A percentile compares a stretch with the other conserved stretches of the same genome.
Evolutionary conservation across 2,797 vertebrate species (phyloP).

Genomic region (Alosa sapidissima): DNA sequence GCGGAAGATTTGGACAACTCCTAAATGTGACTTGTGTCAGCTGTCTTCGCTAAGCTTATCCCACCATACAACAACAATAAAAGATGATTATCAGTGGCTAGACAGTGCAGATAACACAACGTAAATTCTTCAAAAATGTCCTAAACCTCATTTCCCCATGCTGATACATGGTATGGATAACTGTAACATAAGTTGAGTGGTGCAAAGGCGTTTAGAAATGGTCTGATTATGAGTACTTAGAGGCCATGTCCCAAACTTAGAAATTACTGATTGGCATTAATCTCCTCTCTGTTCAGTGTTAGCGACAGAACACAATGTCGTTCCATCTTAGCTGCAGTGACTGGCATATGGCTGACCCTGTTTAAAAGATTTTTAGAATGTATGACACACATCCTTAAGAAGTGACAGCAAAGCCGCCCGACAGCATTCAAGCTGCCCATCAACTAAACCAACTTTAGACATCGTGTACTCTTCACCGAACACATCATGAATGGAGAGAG

Average conservation of each 20-base stretch:
- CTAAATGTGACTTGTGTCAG: conserved; percentile 54
- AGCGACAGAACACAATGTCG: conserved; percentile 46
- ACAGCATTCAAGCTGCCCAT: conserved; percentile 29
- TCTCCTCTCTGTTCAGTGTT: conserved; percentile 36
- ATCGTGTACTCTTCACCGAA: conserved; percentile 29
- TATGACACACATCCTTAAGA: conserved; percentile 54
- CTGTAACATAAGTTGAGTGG: conserved; percentile 30
- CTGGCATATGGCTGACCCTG: conserved; percentile 52
- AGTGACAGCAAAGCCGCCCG: conserved; percentile 27
- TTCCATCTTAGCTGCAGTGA: conserved; percentile 46
- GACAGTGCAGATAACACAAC: conserved; percentile 39
- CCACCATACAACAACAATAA: conserved; percentile 35
- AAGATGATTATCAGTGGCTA: conserved; percentile 41
- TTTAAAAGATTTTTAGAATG: conserved; percentile 48
- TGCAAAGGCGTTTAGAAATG: conserved; percentile 29
- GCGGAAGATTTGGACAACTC: conserved; percentile 48
- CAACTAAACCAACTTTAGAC: neutral
- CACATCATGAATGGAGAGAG: neutral
- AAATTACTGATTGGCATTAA: conserved; percentile 44
- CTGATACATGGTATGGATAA: conserved; percentile 34
- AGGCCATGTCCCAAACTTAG: conserved; percentile 46
- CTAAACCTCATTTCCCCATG: conserved; percentile 40
- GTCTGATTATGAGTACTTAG: conserved; percentile 41
- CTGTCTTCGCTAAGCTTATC: conserved; percentile 55
- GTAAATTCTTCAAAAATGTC: conserved; percentile 1